Percentiles rank a stretch among this genome's conserved stretches.
phyloP scores from a whole-genome alignment of 1,140 invertebrate species.

The Micrasema minimum region DNA sequence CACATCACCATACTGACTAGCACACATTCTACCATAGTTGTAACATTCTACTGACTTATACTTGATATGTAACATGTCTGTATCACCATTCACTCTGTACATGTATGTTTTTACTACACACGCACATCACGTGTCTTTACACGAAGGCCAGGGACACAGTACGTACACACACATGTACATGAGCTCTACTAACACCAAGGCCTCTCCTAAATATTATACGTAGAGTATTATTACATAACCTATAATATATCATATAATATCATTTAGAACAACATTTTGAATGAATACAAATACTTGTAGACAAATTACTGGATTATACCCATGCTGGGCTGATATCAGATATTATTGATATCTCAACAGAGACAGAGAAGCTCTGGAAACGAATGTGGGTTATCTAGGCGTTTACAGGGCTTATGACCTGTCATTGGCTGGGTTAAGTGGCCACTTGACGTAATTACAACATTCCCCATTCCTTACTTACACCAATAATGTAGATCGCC shows the following conservation, averaged over 20 bases:
- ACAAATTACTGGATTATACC: too few relatives aligned
- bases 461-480: too few relatives aligned
- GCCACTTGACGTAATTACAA: too few relatives aligned
- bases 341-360: too few relatives aligned
- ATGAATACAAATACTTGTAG: too few relatives aligned
- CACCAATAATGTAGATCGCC: too few relatives aligned
- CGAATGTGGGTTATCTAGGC: too few relatives aligned
- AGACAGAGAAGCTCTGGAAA: too few relatives aligned
- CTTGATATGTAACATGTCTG: neutral
- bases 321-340: too few relatives aligned
- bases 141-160: slow-evolving; percentile 50
- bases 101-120: slow-evolving; percentile 31
- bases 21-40: neutral
- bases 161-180: slow-evolving; percentile 48
- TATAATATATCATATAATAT: slow-evolving; percentile 24
- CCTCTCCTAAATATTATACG: slow-evolving; percentile 36
- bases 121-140: slow-evolving; percentile 37
- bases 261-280: too few relatives aligned
- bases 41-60: neutral
- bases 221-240: slow-evolving; percentile 27
- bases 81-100: slow-evolving; percentile 29
- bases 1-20: neutral
- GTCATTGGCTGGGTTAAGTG: too few relatives aligned
- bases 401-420: too few relatives aligned
- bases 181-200: slow-evolving; percentile 43